Evolutionary conservation across 2,888 invertebrate genomes (phyloP), one percentile per base, ranked within the genome.

Genomic region (Lepidonotus clava): DNA sequence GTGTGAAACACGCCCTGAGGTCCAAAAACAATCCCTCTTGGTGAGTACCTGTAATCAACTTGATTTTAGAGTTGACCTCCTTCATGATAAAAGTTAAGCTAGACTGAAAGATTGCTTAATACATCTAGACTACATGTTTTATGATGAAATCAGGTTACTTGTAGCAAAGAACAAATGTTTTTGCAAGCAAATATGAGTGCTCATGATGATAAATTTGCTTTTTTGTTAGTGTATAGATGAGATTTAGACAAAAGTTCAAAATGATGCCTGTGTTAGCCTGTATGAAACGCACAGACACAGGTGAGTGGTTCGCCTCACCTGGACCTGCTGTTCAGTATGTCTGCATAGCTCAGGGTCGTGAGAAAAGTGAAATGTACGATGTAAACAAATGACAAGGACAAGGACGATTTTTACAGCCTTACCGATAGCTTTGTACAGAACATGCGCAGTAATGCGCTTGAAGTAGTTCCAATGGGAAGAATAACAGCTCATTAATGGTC

Each of bases 381-480:
- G 4, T 71, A 38, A 36, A 2, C 8, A 34, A 36, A 34, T 1
- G 18, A n/a, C 4, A 18, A 46, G 18, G 8, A 46, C 46, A 8
- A 11, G 46, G 18, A 46, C 46, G 8, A 46, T 46, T 18, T 46
- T 46, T 11, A 46, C 18, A 6, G 5, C 21, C 76, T 46, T 21
- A 85, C 85, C 46, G 18, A 32, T 71, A 85, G 51, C 53, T 66
- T 32, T 76, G 71, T 18, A 41, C 36, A 6, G 67, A 14, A 36
- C 76, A 34, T 8, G 71, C 84, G 32, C 34, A 46, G 40, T 71
- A 46, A 34, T 85, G 85, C 11, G 51, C 41, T 24, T 46, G 67
- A 24, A 85, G 41, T 21, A 85, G 46, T 34, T 85, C 85, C n/a
- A 85, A 34, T 32, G 85, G 85, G 53, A 85, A 85, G 53, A 67